Percentiles rank a stretch among this genome's conserved stretches.
phyloP scores from a whole-genome alignment of 2,797 vertebrate genomes.

The Tragelaphus oryx region DNA sequence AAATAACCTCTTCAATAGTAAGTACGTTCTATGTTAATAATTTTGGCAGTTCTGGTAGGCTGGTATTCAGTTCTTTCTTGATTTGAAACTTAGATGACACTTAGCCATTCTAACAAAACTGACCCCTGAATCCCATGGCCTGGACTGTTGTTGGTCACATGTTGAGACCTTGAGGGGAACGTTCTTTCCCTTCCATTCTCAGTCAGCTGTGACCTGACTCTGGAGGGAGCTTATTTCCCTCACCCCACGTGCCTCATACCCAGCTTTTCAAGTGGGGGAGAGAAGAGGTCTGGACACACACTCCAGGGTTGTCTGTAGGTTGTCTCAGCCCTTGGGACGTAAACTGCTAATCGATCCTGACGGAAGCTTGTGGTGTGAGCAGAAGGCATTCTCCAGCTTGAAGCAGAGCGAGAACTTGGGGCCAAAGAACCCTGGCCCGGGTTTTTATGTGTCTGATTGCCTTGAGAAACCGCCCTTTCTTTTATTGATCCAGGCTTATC shows the following conservation, averaged over 20 bases:
- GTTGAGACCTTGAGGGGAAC: background rate
- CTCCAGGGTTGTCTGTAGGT: background rate
- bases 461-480: too few species aligned
- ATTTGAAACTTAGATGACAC: background rate
- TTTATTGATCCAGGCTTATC: background rate
- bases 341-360: background rate
- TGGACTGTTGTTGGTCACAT: background rate
- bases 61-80: background rate
- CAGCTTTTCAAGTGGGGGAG: background rate
- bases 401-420: background rate
- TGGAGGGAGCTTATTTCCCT: background rate
- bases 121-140: background rate
- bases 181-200: background rate
- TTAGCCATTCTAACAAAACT: background rate
- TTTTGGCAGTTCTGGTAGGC: background rate
- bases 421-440: background rate
- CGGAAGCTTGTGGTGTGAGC: accelerated
- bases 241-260: background rate
- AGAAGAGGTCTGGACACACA: background rate
- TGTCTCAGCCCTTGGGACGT: background rate
- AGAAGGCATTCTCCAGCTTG: background rate
- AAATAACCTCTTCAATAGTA: background rate
- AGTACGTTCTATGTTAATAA: background rate
- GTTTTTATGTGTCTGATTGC: background rate
- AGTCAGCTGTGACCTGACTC: background rate